Evolutionary conservation across 2,113 vertebrate genomes (phyloP), one percentile per base, ranked within the genome.

Genomic region (Hyla sarda): DNA sequence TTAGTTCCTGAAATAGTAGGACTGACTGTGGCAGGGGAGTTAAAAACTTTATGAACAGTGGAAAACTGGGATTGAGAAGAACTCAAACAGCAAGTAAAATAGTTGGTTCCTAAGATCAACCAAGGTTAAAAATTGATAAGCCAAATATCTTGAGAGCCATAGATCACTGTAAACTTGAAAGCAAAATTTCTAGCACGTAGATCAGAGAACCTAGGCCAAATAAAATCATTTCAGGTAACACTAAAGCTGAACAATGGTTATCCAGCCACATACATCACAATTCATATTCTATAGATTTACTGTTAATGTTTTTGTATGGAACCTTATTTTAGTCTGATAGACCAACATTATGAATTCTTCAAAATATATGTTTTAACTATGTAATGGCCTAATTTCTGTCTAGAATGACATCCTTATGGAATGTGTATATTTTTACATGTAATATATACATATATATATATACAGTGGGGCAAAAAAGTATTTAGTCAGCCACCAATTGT

Each of bases 81-180:
- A 52, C 25, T 76, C 74, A 50, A 32, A 30, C 74, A 52, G 74
- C 74, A 76, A 47, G 25, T 23, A 76, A 76, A 50, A 73, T 73
- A 73, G 71, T 73, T 73, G 71, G 71, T 73, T 76, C 28, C 25
- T 76, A 14, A 76, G 48, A 76, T 76, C 45, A 76, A 32, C n/a
- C 47, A 25, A 76, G 74, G 47, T 76, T 45, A 50, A 50, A 50
- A 76, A 76, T 25, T 52, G 47, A 52, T 21, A 16, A 52, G 74
- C 47, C 13, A 23, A 28, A 28, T 50, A 50, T 52, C 45, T 5
- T 76, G 74, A 47, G 74, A 76, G 28, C 14, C n/a, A 19, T 50
- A 76, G 47, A 76, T 76, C 45, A 76, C 11, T 11, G 25, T 17
- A 23, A 52, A 19, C n/a, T 52, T 4, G 25, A 76, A 48, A 76